Evolutionary conservation across 2,888 invertebrate genomes (phyloP), one percentile per base, ranked within the genome.

Genomic region (Monopis laevigella): DNA sequence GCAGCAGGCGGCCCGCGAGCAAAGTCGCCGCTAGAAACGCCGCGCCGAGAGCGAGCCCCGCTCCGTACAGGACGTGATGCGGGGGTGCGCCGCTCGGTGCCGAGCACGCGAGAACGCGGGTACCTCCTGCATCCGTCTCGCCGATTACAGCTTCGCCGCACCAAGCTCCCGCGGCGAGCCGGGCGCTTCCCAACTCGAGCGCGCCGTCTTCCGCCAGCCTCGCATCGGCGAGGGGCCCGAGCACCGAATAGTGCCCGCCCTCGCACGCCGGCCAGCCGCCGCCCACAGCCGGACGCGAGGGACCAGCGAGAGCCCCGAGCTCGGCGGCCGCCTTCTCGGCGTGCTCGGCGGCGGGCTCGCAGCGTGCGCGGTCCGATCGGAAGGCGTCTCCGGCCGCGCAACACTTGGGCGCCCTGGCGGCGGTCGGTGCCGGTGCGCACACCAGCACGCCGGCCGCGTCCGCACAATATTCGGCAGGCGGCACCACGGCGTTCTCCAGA

Each of bases 1-100:
- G 92, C 63, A 92, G 82, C 52, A 92, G 82, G 56, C 88, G 89
- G 12, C 92, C 89, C 8, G 92, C 89, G 34, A 87, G 88, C 56
- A 93, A 72, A 40, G 93, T 93, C 12, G 91, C 89, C 28, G 88
- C 87, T 64, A 93, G 78, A 78, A 93, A 93, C 46, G 90, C 84
- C 2, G 89, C 90, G 53, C 92, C 92, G 53, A 93, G 84, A 43
- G 92, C 86, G 60, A 93, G 81, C 45, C 89, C 90, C 43, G 88
- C 85, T 45, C 92, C 90, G 62, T 92, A 91, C 50, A 93, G 70
- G 40, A 86, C 85, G 68, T 89, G 88, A 40, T 90, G 78, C 43
- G 67, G 52, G 57, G 49, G 43, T 44, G 46, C 48, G 47, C 47
- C 54, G 39, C 51, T 43, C 24, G 51, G 47, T 44, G 47, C 41